Percentiles rank a stretch among this genome's conserved stretches.
These are phyloP conservation scores for Amblyopsis hoosieri DNA, from an alignment of 2,797 vertebrate genomes.

Conservation along the genomic window DNA sequence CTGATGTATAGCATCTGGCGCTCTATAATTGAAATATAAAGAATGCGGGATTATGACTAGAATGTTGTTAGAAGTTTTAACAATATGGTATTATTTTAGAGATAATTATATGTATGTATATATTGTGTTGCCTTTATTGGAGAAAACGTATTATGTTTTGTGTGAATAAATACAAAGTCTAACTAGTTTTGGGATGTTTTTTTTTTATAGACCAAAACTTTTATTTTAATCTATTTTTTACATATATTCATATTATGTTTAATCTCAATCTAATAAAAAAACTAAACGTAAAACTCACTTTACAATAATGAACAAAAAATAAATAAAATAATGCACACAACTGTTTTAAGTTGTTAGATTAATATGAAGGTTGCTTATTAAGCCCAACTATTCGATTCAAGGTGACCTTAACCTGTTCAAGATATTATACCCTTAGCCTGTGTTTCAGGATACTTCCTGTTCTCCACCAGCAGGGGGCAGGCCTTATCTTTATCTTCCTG, in stretches of 20 bases:
- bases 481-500: conserved; percentile 35
- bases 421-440: background rate
- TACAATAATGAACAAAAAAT: background rate
- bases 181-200: conserved; percentile 38
- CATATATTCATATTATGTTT: background rate
- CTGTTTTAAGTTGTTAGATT: background rate
- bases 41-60: conserved; percentile 54
- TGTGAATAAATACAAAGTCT: conserved; percentile 81
- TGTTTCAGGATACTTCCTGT: conserved; percentile 21
- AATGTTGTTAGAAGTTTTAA: conserved; percentile 65
- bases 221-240: background rate
- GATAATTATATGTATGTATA: conserved; percentile 77
- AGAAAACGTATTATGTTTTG: conserved; percentile 75
- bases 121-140: conserved; percentile 79
- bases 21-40: conserved; percentile 70
- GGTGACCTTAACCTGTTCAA: conserved; percentile 1
- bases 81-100: conserved; percentile 71
- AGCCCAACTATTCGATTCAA: background rate
- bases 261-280: background rate
- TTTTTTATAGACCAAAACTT: background rate
- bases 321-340: background rate
- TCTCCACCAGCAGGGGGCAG: conserved; percentile 53
- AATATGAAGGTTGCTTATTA: background rate
- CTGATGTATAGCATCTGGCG: conserved; percentile 55
- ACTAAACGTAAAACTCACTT: background rate